These are phyloP conservation scores for Betta splendens DNA, from an alignment of 2,797 vertebrate genomes.

Conservation along the genomic window DNA sequence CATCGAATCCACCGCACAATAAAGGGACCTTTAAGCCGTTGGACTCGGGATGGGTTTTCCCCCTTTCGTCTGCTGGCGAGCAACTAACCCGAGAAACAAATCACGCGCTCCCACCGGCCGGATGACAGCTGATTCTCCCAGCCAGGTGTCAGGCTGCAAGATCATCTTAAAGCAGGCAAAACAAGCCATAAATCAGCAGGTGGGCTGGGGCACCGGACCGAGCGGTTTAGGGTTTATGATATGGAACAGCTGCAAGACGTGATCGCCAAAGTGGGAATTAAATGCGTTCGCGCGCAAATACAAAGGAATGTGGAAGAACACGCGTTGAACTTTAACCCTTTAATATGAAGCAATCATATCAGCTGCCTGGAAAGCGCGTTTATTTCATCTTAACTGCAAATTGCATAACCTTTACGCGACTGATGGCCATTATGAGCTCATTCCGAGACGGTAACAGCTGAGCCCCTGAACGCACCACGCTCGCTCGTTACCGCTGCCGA, in stretches of 20 bases:
- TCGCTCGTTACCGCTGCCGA: not conserved
- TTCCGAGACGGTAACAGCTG: not conserved
- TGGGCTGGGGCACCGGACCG: slow-evolving; percentile 2
- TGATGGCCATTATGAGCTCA: not conserved
- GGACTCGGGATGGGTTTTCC: slow-evolving; percentile 30
- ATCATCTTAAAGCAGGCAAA: slow-evolving; percentile 31
- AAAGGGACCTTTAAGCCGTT: slow-evolving; percentile 42
- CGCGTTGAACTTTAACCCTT: not conserved
- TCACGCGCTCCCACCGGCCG: slow-evolving; percentile 31
- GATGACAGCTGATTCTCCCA: slow-evolving; percentile 47
- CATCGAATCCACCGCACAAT: slow-evolving; percentile 50
- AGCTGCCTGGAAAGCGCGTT: not conserved
- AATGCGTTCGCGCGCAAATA: no score
- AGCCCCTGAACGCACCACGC: not conserved
- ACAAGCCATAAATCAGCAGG: slow-evolving; percentile 16
- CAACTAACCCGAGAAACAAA: slow-evolving; percentile 50
- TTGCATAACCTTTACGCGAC: slow-evolving; percentile 14
- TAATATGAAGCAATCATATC: no score
- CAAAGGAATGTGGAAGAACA: not conserved
- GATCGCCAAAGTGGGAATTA: not conserved
- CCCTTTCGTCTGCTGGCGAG: slow-evolving; percentile 44
- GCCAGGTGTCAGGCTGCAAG: slow-evolving; percentile 29
- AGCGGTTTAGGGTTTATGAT: not conserved
- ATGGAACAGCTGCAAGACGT: not conserved
- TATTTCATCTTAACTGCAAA: slow-evolving; percentile 7